phyloP scores from a whole-genome alignment of 2,888 invertebrate genomes.

The Octodonta nipae region DNA sequence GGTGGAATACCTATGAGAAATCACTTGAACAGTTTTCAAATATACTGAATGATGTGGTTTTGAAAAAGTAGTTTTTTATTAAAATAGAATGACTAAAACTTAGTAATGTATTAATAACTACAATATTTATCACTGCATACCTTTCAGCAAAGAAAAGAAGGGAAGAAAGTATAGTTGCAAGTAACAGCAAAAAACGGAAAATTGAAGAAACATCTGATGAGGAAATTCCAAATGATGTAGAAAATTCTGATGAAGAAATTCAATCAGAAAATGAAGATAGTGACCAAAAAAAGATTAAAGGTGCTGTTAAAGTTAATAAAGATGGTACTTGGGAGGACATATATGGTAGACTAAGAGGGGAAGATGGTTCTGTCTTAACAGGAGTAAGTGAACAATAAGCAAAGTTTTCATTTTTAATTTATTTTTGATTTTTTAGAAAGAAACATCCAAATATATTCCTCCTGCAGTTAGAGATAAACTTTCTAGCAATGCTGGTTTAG shows the following conservation, averaged over 20 bases:
- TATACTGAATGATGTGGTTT: too few species aligned
- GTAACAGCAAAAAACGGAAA: slow-evolving; percentile 7
- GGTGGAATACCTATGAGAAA: too few species aligned
- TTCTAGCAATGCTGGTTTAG: slow-evolving; percentile 26
- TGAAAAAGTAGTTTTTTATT: too few species aligned
- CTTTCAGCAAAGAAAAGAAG: background rate
- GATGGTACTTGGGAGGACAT: slow-evolving; percentile 70
- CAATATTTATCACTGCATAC: too few species aligned
- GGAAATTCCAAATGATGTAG: slow-evolving; percentile 8
- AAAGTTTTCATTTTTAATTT: background rate
- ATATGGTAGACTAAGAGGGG: slow-evolving; percentile 74
- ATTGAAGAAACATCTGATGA: slow-evolving; percentile 2
- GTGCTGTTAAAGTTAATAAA: slow-evolving; percentile 12
- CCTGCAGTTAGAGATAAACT: slow-evolving; percentile 59
- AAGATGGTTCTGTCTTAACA: slow-evolving; percentile 60
- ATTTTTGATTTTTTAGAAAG: slow-evolving; percentile 10
- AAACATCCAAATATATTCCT: slow-evolving; percentile 58
- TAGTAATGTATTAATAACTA: too few species aligned
- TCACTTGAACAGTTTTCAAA: too few species aligned
- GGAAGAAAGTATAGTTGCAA: background rate
- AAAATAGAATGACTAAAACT: too few species aligned
- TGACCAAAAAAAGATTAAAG: slow-evolving; percentile 12
- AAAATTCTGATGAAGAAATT: slow-evolving; percentile 7
- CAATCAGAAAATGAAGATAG: slow-evolving; percentile 16
- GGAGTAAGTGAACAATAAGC: slow-evolving; percentile 33